These are phyloP conservation scores for Motacilla alba DNA, from an alignment of 2,113 vertebrate species.

Conservation along the genomic window DNA sequence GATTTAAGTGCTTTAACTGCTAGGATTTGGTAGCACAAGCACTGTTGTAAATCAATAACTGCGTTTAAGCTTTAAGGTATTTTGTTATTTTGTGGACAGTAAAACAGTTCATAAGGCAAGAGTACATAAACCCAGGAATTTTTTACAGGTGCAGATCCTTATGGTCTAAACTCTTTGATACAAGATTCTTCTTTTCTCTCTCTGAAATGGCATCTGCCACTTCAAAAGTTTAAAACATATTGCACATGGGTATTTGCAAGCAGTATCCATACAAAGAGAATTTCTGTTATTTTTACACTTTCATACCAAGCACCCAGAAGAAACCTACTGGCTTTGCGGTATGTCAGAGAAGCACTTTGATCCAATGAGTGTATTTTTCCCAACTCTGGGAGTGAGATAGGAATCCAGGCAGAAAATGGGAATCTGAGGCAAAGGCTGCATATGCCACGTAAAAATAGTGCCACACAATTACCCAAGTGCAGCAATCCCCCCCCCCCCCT, in stretches of 20 bases:
- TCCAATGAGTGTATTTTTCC: constrained; percentile 8
- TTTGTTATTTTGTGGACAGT: neutral
- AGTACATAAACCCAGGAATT: neutral
- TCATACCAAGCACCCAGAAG: neutral
- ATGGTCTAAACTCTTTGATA: neutral
- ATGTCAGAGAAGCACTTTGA: constrained; percentile 51
- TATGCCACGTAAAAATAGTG: neutral
- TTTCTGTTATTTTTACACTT: neutral
- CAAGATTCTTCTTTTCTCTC: neutral
- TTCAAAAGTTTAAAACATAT: neutral
- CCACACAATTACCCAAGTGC: neutral
- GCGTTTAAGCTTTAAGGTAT: neutral
- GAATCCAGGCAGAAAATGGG: neutral
- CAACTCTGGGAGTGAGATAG: neutral
- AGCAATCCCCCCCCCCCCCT: accelerated
- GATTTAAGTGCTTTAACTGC: neutral
- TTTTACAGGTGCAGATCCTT: neutral
- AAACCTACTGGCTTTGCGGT: constrained; percentile 15
- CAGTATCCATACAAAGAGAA: neutral
- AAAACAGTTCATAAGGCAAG: neutral
- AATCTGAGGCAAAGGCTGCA: neutral
- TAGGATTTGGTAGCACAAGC: neutral
- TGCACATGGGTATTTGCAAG: neutral
- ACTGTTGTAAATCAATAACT: neutral
- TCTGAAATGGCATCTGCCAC: neutral